These are phyloP conservation scores for Pomacea maculata DNA, from an alignment of 1,140 invertebrate genomes.

Conservation along the genomic window DNA sequence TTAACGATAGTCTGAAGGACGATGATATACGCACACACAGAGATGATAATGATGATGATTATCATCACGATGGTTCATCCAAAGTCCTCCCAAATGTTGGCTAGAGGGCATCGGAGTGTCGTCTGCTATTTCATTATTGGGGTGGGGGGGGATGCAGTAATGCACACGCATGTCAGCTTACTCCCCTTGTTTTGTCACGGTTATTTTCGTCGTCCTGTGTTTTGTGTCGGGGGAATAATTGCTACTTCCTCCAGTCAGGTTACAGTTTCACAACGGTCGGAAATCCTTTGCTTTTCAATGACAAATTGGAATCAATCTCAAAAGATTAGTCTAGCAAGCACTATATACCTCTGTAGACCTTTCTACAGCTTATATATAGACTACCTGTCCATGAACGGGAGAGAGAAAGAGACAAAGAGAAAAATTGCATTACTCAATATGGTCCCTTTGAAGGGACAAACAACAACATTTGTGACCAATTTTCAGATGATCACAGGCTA, in stretches of 20 bases:
- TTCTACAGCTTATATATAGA: neutral
- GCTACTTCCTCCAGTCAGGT: neutral
- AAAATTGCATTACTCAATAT: neutral
- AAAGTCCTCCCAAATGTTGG: neutral
- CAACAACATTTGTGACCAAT: too few relatives aligned
- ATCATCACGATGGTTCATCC: neutral
- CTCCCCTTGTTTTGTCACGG: neutral
- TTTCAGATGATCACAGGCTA: too few relatives aligned
- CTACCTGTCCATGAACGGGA: neutral
- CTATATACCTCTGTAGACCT: neutral
- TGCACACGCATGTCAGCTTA: neutral
- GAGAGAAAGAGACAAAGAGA: constrained; percentile 10
- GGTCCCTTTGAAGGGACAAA: too few relatives aligned
- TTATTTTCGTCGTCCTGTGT: neutral
- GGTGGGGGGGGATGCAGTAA: neutral
- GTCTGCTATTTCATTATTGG: neutral
- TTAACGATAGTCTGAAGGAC: neutral
- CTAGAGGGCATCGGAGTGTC: neutral
- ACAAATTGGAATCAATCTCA: neutral
- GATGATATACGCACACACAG: neutral
- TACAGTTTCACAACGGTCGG: neutral
- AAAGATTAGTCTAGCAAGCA: neutral
- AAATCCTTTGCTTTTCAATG: neutral
- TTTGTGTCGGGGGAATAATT: neutral
- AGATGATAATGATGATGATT: neutral